These are phyloP conservation scores for Terebella lapidaria DNA, from an alignment of 2,888 invertebrate species.

Conservation along the genomic window DNA sequence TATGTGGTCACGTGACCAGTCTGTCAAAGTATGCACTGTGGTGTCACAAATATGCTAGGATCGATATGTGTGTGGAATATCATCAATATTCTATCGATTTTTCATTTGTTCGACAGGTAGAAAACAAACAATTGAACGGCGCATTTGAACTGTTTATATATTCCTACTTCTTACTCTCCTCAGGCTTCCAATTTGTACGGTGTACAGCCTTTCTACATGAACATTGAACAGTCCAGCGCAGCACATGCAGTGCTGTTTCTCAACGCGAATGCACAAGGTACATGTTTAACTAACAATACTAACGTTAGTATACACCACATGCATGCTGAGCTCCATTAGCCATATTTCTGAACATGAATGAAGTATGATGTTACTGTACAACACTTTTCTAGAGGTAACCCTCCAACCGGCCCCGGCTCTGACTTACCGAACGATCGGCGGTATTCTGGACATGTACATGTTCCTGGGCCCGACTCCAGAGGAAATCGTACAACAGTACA, in stretches of 20 bases:
- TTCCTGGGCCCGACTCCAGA: constrained; percentile 71
- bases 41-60: neutral
- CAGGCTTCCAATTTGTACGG: constrained; percentile 61
- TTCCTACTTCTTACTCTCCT: no score
- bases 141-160: no score
- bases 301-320: no score
- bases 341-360: no score
- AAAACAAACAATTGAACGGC: neutral
- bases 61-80: neutral
- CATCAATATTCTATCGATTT: neutral
- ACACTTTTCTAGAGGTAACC: constrained; percentile 36
- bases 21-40: constrained; percentile 13
- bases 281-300: no score
- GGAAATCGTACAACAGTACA: constrained; percentile 54
- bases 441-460: constrained; percentile 73
- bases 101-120: neutral
- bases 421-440: constrained; percentile 77
- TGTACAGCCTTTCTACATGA: constrained; percentile 77
- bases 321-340: no score
- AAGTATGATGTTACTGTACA: no score
- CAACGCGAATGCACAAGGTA: constrained; percentile 68
- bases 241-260: constrained; percentile 71
- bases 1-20: constrained; percentile 50
- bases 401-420: constrained; percentile 68
- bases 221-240: constrained; percentile 62